Conservation (phyloP, 2,113 vertebrate species). For the Neofelis nebulosa region DNA sequence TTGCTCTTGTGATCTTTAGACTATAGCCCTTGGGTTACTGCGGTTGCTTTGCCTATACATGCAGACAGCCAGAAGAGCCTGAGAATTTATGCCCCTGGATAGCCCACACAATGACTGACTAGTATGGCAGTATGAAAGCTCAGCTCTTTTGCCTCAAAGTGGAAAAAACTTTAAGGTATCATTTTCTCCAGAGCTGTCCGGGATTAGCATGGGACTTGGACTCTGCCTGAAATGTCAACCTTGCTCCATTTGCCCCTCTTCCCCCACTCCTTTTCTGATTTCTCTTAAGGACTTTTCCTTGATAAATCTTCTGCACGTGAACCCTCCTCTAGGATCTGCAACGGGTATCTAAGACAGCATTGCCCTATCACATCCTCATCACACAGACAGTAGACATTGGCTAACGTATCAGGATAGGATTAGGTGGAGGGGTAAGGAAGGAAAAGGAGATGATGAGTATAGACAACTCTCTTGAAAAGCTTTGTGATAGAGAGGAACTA, state of each 20-base stretch:
- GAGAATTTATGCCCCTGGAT: no score
- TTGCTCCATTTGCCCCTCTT: not conserved
- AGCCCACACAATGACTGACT: not conserved
- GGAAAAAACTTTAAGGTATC: not conserved
- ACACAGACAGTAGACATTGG: not conserved
- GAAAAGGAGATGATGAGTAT: no score
- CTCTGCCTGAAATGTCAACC: not conserved
- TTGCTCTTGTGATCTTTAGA: not conserved
- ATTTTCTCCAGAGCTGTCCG: not conserved
- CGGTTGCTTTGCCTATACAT: not conserved
- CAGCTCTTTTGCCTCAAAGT: not conserved
- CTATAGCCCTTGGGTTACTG: not conserved
- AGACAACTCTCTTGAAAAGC: not conserved
- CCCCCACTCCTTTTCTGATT: not conserved
- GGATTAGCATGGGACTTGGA: not conserved
- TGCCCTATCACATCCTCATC: not conserved
- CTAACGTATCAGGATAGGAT: not conserved
- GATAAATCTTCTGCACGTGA: not conserved
- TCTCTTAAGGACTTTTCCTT: not conserved
- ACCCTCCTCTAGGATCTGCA: not conserved
- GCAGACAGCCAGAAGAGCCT: not conserved
- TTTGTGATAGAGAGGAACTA: not conserved
- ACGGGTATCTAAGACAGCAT: not conserved
- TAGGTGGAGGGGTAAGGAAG: no score
- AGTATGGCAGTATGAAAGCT: not conserved